Evolutionary conservation across 2,888 invertebrate species (phyloP).

Genomic region (Alviniconcha strummeri): DNA sequence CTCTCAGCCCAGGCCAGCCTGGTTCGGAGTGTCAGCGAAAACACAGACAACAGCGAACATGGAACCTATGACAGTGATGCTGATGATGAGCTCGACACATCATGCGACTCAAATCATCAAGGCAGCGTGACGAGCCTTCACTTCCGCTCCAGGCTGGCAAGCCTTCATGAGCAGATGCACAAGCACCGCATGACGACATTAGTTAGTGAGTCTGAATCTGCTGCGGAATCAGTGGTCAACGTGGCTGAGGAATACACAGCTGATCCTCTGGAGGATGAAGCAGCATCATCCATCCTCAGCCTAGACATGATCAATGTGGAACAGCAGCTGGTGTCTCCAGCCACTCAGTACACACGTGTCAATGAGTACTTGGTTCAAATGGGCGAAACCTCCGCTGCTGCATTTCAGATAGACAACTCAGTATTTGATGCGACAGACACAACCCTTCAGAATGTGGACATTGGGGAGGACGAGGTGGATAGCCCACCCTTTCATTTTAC

Average conservation of each 20-base stretch:
- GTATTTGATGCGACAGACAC: neutral
- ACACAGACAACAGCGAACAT: slow-evolving; percentile 40
- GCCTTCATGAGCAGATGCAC: neutral
- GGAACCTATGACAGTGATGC: slow-evolving; percentile 54
- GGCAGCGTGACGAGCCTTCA: slow-evolving; percentile 35
- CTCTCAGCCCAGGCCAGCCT: neutral
- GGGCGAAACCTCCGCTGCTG: neutral
- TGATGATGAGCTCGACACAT: slow-evolving; percentile 56
- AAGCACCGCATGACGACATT: slow-evolving; percentile 30
- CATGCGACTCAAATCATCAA: slow-evolving; percentile 48
- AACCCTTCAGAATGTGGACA: neutral
- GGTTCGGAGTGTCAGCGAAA: slow-evolving; percentile 32
- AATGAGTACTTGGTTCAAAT: slow-evolving; percentile 17
- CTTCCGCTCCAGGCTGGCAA: slow-evolving; percentile 6
- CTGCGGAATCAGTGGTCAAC: neutral
- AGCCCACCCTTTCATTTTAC: neutral
- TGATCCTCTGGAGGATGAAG: neutral
- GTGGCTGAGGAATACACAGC: neutral
- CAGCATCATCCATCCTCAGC: slow-evolving; percentile 4
- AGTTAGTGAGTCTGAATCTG: slow-evolving; percentile 32
- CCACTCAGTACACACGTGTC: neutral
- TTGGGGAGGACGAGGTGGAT: neutral
- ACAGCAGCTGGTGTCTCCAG: neutral
- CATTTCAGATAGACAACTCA: too few relatives aligned
- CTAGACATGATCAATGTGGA: slow-evolving; percentile 24